Percentiles rank a stretch among this genome's conserved stretches.
These are phyloP conservation scores for Heliconius sara DNA, from an alignment of 2,888 invertebrate species.

Conservation along the genomic window DNA sequence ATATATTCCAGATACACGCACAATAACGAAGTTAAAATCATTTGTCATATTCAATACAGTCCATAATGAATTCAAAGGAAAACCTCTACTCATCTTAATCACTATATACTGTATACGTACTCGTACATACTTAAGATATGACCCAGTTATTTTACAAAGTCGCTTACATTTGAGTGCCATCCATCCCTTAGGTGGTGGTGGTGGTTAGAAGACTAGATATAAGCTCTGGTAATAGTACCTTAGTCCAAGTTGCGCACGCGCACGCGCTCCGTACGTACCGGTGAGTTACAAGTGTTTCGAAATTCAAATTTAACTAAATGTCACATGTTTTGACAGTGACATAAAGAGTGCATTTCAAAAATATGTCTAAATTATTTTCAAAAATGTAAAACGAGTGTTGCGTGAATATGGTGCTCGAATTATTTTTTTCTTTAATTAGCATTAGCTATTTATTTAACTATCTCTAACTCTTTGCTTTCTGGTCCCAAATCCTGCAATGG, in stretches of 20 bases:
- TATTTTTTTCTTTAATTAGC: neutral
- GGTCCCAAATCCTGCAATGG: neutral
- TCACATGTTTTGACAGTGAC: conserved; percentile 21
- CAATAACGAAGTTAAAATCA: conserved; percentile 8
- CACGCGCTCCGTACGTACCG: conserved; percentile 75
- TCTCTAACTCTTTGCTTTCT: neutral
- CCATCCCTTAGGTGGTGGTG: conserved; percentile 67
- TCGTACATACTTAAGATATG: conserved; percentile 48
- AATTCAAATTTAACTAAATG: conserved; percentile 34
- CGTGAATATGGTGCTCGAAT: conserved; percentile 15
- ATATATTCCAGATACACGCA: neutral
- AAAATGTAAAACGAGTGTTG: conserved; percentile 18
- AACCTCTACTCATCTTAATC: conserved; percentile 48
- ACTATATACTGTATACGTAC: conserved; percentile 40
- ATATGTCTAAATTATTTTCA: neutral
- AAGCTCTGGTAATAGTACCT: conserved; percentile 59
- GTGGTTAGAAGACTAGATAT: conserved; percentile 69
- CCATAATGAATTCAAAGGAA: conserved; percentile 43
- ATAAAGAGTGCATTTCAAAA: conserved; percentile 19
- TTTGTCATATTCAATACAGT: conserved; percentile 27
- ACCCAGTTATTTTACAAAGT: conserved; percentile 55
- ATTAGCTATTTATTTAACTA: neutral
- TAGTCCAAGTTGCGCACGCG: conserved; percentile 70
- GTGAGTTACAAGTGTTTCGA: conserved; percentile 64
- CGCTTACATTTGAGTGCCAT: conserved; percentile 51